Base-by-base conservation (phyloP, 2,888 invertebrate species). In the Torymus auratus region DNA sequence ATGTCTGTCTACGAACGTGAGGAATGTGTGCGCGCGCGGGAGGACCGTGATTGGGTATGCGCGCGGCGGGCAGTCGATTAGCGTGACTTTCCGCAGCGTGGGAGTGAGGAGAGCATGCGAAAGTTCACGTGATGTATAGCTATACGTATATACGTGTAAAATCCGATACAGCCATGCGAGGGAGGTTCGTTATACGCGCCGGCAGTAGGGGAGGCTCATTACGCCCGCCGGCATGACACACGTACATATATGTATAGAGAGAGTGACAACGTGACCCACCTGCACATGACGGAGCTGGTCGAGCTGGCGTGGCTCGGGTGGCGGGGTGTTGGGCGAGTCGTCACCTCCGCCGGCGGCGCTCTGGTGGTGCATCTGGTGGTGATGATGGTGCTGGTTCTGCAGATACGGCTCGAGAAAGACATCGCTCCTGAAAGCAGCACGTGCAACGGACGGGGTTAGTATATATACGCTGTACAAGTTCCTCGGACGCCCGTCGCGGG, bases 381-480 rank as follows among this genome's bases (percentile, higher is more conserved):
- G 64, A 41, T 60, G 69, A 62, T 69, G 76, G 52, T 60, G 53
- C 14, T 68, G 61, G 17, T 62, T 88, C 82, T 95, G 94, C 84
- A 95, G 92, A 89, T 95, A 95, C 56, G 95, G 95, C 89, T 95
- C 95, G 87, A 95, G 92, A 90, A 95, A 95, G 83, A 94, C 94
- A 89, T 95, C 95, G 92, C 94, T 95, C 92, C 95, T 95, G 94
- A 0, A 94, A 94, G 23, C 62, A 94, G 23, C 62, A 65, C 4
- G 41, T 41, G 7, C 41, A 41, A 17, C 17, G n/a, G 28, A n/a
- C 12, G 5, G n/a, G n/a, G 23, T 10, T 50, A 52, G 4, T 53
- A n/a, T n/a, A n/a, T n/a, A n/a, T n/a, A 2, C 11, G 13, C 0
- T 62, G n/a, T n/a, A 20, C 13, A 23, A 20, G 23, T 60, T 15